Conservation (phyloP, 2,113 vertebrate species). For the Ailuropoda melanoleuca region DNA sequence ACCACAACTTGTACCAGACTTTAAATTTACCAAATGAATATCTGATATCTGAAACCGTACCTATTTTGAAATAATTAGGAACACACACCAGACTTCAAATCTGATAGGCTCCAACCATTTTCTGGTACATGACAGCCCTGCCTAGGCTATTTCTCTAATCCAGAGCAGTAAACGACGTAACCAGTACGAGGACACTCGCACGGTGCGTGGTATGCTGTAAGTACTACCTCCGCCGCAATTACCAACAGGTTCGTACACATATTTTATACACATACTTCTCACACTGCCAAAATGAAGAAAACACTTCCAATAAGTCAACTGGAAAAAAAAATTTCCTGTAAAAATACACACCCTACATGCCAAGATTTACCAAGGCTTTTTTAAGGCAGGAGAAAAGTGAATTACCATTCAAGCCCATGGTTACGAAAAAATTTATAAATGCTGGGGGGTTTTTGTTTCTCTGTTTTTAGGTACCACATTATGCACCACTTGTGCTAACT, state of each 20-base stretch:
- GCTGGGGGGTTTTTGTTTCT: not conserved
- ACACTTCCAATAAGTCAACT: not conserved
- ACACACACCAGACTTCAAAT: not conserved
- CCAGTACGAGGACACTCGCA: not conserved
- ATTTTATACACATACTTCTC: not conserved
- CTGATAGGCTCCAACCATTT: not conserved
- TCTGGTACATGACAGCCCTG: not conserved
- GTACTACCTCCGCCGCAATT: not conserved
- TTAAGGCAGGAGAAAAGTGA: not conserved
- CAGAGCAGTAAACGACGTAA: not conserved
- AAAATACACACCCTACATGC: not conserved
- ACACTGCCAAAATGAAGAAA: not conserved
- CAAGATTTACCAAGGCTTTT: not conserved
- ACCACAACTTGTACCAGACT: not conserved
- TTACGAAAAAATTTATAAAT: slow-evolving; percentile 30
- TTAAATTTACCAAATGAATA: slow-evolving; percentile 24
- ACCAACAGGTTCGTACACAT: not conserved
- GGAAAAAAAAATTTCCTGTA: not conserved
- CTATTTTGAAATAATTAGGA: slow-evolving; percentile 8
- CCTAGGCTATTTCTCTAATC: not conserved
- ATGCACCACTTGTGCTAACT: not conserved
- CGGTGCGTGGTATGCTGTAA: not conserved
- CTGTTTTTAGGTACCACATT: not conserved
- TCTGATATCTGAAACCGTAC: not conserved
- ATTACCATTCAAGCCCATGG: not conserved